Evolutionary conservation across 2,113 vertebrate species (phyloP).

Genomic region (Hippopotamus amphibius): DNA sequence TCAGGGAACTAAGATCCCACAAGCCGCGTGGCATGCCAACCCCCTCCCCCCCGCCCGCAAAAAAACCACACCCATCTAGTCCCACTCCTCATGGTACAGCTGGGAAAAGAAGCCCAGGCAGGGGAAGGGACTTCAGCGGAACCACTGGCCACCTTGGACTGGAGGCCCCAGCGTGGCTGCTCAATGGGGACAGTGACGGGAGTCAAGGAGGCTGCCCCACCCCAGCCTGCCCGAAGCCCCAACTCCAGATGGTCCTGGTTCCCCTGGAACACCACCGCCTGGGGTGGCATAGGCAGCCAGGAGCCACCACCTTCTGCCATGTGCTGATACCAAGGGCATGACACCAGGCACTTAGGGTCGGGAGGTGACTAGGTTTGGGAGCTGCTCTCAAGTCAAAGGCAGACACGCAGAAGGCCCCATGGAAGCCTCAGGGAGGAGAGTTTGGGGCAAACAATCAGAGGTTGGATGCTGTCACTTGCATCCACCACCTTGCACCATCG

Average conservation of each 20-base stretch:
- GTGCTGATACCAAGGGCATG: background rate
- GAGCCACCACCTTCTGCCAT: background rate
- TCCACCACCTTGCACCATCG: fast-evolving
- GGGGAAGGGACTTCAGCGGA: background rate
- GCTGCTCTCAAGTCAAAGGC: background rate
- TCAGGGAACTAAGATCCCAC: background rate
- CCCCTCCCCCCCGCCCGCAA: too few relatives aligned
- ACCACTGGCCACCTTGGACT: background rate
- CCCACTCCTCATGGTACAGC: background rate
- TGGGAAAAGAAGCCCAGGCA: background rate
- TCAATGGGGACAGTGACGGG: background rate
- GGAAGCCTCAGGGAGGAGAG: background rate
- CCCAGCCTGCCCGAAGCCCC: background rate
- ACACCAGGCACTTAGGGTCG: fast-evolving
- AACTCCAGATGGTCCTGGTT: background rate
- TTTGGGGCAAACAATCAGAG: background rate
- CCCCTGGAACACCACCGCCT: background rate
- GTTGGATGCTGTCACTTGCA: background rate
- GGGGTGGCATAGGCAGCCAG: background rate
- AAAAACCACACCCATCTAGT: background rate
- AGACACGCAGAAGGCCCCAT: background rate
- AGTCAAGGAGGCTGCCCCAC: background rate
- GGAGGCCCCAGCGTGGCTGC: background rate
- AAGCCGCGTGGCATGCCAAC: background rate
- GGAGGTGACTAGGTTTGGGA: background rate